Evolutionary conservation across 2,888 invertebrate genomes (phyloP).

Genomic region (Scrobipalpa costella): DNA sequence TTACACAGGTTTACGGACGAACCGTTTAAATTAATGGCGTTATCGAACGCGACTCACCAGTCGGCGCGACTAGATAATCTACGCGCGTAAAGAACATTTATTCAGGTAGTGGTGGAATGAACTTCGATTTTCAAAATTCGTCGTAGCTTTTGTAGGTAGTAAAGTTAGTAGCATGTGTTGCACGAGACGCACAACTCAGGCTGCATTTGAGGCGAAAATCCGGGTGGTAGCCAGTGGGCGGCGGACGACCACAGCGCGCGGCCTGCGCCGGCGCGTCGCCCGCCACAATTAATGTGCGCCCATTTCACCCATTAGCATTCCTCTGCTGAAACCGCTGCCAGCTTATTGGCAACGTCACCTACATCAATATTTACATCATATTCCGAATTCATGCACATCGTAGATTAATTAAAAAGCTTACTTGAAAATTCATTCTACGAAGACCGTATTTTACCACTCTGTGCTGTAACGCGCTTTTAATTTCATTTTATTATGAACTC

Average conservation of each 20-base stretch:
- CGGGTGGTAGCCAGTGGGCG: slow-evolving; percentile 34
- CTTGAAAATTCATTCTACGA: not conserved
- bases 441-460: slow-evolving; percentile 24
- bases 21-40: slow-evolving; percentile 54
- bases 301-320: slow-evolving; percentile 66
- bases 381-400: slow-evolving; percentile 36
- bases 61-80: slow-evolving; percentile 41
- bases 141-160: not conserved
- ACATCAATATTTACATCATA: slow-evolving; percentile 56
- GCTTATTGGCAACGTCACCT: slow-evolving; percentile 63
- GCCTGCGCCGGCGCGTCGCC: slow-evolving; percentile 34
- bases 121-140: not conserved
- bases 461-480: slow-evolving; percentile 38
- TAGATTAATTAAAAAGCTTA: slow-evolving; percentile 37
- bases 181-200: slow-evolving; percentile 15
- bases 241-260: slow-evolving; percentile 41
- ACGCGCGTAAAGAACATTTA: slow-evolving; percentile 31
- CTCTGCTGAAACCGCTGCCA: slow-evolving; percentile 48
- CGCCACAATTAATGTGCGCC: slow-evolving; percentile 57
- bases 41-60: slow-evolving; percentile 46
- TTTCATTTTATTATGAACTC: slow-evolving; percentile 50
- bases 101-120: not conserved
- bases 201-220: slow-evolving; percentile 40
- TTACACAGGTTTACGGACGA: slow-evolving; percentile 52
- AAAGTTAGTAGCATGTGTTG: not conserved